phyloP scores from a whole-genome alignment of 2,797 vertebrate genomes.

The Takifugu ocellatus region DNA sequence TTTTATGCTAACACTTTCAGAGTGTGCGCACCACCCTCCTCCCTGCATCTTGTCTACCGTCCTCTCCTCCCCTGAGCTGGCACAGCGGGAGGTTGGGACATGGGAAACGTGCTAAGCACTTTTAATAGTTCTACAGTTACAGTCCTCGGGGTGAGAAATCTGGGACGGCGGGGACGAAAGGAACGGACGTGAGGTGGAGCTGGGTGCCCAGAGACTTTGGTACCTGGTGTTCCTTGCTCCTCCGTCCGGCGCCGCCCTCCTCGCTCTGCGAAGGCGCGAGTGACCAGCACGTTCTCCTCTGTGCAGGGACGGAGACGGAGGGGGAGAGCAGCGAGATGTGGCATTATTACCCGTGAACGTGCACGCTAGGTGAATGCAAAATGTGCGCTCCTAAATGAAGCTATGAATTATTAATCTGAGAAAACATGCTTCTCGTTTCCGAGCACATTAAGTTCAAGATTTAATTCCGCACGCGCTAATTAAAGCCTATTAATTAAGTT shows the following conservation, averaged over 20 bases:
- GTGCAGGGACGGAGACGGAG: constrained; percentile 19
- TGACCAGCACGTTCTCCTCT: constrained; percentile 83
- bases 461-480: neutral
- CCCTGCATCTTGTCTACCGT: constrained; percentile 23
- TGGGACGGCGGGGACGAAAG: constrained; percentile 24
- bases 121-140: constrained; percentile 50
- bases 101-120: constrained; percentile 46
- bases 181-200: neutral
- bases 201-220: neutral
- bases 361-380: neutral
- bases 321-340: neutral
- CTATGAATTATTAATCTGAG: constrained; percentile 3
- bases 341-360: neutral
- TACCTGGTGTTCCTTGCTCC: constrained; percentile 79
- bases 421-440: neutral
- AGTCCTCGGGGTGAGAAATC: constrained; percentile 28
- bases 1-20: constrained; percentile 30
- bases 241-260: constrained; percentile 78
- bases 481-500: constrained; percentile 6
- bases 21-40: constrained; percentile 4
- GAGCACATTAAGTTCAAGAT: constrained; percentile 1
- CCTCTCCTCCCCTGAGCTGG: constrained; percentile 35
- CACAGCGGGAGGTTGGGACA: constrained; percentile 49
- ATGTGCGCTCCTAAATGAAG: constrained; percentile 1
- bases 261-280: constrained; percentile 73